These are phyloP conservation scores for Cassiopea xamachana DNA, from an alignment of 30 jellyfish, hydroid and myxozoan genomes.

Conservation along the genomic window DNA sequence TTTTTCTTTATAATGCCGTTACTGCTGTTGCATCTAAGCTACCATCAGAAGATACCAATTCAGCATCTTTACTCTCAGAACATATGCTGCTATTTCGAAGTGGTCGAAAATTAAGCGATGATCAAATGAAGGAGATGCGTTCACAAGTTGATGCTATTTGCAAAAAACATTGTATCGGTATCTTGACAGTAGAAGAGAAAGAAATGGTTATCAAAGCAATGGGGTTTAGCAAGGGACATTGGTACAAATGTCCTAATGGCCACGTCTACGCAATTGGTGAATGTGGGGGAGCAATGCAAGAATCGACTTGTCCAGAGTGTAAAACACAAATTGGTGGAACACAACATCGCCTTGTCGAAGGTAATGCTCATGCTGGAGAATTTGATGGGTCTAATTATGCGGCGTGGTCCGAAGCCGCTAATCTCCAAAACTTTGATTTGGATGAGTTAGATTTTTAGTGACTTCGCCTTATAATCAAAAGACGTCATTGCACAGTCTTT, in stretches of 20 bases:
- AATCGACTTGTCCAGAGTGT: slow-evolving; percentile 81
- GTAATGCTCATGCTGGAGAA: slow-evolving; percentile 82
- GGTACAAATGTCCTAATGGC: slow-evolving; percentile 85
- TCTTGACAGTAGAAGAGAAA: slow-evolving; percentile 45
- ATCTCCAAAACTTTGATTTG: slow-evolving; percentile 57
- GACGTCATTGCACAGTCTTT: too few species aligned
- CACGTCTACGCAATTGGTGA: slow-evolving; percentile 87
- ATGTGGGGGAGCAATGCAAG: slow-evolving; percentile 84
- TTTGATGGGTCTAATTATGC: slow-evolving; percentile 73
- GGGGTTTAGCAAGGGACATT: slow-evolving; percentile 68
- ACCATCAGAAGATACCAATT: not conserved
- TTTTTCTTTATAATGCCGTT: slow-evolving; percentile 13
- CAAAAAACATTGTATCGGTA: slow-evolving; percentile 1
- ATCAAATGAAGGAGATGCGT: slow-evolving; percentile 12
- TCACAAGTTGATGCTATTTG: not conserved
- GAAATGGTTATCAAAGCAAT: slow-evolving; percentile 62
- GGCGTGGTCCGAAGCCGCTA: slow-evolving; percentile 83
- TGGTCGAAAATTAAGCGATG: slow-evolving; percentile 31
- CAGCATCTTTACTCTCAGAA: not conserved
- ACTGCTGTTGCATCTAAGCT: not conserved
- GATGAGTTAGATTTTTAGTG: not conserved
- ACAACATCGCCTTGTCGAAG: slow-evolving; percentile 53
- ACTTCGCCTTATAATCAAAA: too few species aligned
- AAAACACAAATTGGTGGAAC: slow-evolving; percentile 73
- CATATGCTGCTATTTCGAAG: not conserved